These are phyloP conservation scores for Tetramorium parvispinum DNA, from an alignment of 1,140 invertebrate species.

Conservation along the genomic window DNA sequence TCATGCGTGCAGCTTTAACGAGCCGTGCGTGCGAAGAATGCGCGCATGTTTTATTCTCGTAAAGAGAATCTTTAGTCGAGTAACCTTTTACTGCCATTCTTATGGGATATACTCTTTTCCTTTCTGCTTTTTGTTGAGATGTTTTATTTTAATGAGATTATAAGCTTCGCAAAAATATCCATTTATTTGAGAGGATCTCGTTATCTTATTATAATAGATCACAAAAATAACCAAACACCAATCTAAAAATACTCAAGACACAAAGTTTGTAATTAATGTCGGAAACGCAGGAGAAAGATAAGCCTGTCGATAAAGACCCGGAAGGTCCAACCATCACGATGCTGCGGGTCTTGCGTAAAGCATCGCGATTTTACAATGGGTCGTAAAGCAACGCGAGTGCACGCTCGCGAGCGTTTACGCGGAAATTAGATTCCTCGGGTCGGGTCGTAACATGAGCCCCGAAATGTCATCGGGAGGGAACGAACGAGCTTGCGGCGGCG, in stretches of 20 bases:
- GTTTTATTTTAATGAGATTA: not conserved
- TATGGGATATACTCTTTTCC: not conserved
- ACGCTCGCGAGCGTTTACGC: constrained; percentile 49
- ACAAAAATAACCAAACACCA: not conserved
- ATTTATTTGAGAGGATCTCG: not conserved
- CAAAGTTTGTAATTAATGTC: not conserved
- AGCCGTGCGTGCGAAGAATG: constrained; percentile 53
- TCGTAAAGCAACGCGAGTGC: constrained; percentile 10
- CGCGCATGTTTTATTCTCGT: not conserved
- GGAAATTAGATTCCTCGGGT: constrained; percentile 41
- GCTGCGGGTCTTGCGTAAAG: not conserved
- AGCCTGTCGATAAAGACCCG: not conserved
- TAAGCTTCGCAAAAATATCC: not conserved
- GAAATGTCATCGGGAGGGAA: constrained; percentile 33
- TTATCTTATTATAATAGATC: not conserved
- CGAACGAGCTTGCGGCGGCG: constrained; percentile 34
- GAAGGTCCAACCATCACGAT: not conserved
- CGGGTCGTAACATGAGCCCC: constrained; percentile 25
- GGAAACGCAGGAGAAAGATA: not conserved
- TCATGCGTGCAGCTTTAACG: constrained; percentile 59
- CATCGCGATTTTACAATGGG: not conserved
- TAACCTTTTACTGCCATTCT: constrained; percentile 21
- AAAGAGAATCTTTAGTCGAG: not conserved
- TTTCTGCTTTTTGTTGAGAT: not conserved
- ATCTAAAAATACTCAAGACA: not conserved